These are phyloP conservation scores for Arctia plantaginis DNA, from an alignment of 2,888 invertebrate species.

Conservation along the genomic window DNA sequence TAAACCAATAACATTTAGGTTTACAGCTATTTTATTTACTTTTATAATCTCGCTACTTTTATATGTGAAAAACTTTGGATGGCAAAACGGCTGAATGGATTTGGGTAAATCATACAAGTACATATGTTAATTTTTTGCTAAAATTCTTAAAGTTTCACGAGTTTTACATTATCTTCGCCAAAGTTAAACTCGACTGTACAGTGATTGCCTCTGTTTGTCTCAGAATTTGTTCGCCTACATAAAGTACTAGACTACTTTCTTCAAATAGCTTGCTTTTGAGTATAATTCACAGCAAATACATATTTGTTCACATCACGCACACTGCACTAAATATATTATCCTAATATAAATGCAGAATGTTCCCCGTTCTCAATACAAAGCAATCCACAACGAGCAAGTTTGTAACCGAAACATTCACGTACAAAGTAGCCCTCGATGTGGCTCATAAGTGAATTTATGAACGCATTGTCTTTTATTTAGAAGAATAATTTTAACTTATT, in stretches of 20 bases:
- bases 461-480: slow-evolving; percentile 10
- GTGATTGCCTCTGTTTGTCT: neutral
- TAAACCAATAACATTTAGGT: too few relatives aligned
- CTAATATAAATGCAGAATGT: slow-evolving; percentile 7
- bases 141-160: too few relatives aligned
- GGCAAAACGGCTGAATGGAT: too few relatives aligned
- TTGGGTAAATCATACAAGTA: too few relatives aligned
- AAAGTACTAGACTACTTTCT: neutral
- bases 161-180: neutral
- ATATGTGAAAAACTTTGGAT: neutral
- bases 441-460: slow-evolving; percentile 1
- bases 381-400: neutral
- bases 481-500: slow-evolving; percentile 11
- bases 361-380: neutral
- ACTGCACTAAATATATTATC: neutral
- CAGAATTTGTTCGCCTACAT: neutral
- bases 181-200: neutral
- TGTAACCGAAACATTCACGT: neutral
- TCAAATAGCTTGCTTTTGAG: neutral
- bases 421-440: slow-evolving; percentile 16
- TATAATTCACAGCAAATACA: neutral
- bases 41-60: too few relatives aligned
- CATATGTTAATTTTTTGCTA: too few relatives aligned
- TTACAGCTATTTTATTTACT: too few relatives aligned
- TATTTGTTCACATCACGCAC: neutral